Evolutionary conservation across 2,113 vertebrate species (phyloP).

Genomic region (Rynchops niger): DNA sequence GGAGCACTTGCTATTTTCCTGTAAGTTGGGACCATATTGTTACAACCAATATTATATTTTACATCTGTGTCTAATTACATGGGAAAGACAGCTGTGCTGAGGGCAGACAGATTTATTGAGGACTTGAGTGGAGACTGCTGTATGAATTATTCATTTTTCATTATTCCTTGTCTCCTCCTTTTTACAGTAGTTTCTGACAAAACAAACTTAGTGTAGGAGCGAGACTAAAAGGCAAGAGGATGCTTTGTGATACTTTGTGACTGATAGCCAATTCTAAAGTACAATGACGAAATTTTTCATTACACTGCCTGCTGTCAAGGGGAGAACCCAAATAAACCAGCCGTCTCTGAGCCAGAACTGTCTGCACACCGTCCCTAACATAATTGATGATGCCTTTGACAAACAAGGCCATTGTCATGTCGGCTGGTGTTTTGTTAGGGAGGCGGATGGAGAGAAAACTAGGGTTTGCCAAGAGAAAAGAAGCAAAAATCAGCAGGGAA

Average conservation of each 20-base stretch:
- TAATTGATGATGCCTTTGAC: slow-evolving; percentile 60
- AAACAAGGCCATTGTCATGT: slow-evolving; percentile 48
- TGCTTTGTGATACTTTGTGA: not conserved
- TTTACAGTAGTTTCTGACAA: slow-evolving; percentile 22
- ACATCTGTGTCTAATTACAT: slow-evolving; percentile 16
- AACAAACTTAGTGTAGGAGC: not conserved
- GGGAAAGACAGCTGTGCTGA: slow-evolving; percentile 43
- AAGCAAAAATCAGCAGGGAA: not conserved
- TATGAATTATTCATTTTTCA: slow-evolving; percentile 55
- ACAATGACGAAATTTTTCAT: not conserved
- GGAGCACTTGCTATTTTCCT: not conserved
- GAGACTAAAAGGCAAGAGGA: not conserved
- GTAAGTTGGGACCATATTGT: not conserved
- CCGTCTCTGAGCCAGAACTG: slow-evolving; percentile 36
- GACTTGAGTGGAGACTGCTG: not conserved
- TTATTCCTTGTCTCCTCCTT: slow-evolving; percentile 7
- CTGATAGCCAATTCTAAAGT: not conserved
- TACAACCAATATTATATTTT: not conserved
- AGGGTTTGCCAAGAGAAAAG: slow-evolving; percentile 41
- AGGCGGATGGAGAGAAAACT: slow-evolving; percentile 7
- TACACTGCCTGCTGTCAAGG: not conserved
- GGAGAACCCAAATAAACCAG: slow-evolving; percentile 7
- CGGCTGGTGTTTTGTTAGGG: slow-evolving; percentile 50
- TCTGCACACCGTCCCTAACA: slow-evolving; percentile 63
- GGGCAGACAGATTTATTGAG: slow-evolving; percentile 7